phyloP scores from a whole-genome alignment of 2,113 vertebrate genomes.

The Hippocampus abdominalis region DNA sequence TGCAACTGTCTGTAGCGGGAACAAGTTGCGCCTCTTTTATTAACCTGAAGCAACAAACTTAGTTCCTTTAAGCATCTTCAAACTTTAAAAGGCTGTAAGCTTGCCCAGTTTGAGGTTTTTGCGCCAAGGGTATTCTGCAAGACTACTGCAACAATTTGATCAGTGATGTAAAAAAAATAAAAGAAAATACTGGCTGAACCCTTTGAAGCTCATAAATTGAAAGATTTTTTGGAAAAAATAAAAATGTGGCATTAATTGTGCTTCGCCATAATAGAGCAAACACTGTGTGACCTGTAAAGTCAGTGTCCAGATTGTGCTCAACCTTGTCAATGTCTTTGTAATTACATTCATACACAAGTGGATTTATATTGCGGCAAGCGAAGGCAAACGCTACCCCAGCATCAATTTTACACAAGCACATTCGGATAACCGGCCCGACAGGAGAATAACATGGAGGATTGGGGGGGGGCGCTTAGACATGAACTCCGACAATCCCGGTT shows the following conservation, averaged over 20 bases:
- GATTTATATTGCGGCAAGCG: background rate
- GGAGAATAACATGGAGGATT: slow-evolving; percentile 10
- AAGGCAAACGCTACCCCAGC: slow-evolving; percentile 16
- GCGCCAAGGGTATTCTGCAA: background rate
- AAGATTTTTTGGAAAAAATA: background rate
- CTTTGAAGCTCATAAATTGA: background rate
- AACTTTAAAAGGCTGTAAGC: background rate
- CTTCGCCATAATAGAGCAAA: background rate
- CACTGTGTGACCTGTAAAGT: slow-evolving; percentile 3
- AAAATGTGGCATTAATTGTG: background rate
- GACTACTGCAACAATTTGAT: background rate
- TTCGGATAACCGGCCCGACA: slow-evolving; percentile 25
- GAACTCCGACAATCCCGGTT: slow-evolving; percentile 25
- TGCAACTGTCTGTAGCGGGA: background rate
- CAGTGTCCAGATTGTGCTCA: background rate
- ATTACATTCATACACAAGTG: background rate
- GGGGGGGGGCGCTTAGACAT: slow-evolving; percentile 11
- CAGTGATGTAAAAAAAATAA: background rate
- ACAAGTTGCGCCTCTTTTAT: background rate
- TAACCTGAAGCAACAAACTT: background rate
- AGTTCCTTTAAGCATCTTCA: background rate
- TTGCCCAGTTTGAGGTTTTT: background rate
- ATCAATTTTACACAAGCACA: slow-evolving; percentile 1
- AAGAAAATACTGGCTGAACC: background rate
- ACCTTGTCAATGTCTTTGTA: background rate